phyloP scores from a whole-genome alignment of 2,113 vertebrate species.

The Bolborhynchus lineola region DNA sequence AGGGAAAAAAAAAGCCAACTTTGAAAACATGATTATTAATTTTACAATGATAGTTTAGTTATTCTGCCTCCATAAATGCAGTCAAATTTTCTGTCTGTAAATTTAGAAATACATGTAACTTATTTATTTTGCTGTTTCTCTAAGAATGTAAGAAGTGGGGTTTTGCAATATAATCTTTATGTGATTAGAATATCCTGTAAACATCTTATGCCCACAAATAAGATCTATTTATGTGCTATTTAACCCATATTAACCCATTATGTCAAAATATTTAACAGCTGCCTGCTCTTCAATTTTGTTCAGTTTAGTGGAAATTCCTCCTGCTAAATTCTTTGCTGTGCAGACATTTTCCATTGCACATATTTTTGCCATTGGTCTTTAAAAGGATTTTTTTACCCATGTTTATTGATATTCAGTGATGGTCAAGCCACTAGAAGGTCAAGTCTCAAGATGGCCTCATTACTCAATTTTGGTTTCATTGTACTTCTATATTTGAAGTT shows the following conservation, averaged over 20 bases:
- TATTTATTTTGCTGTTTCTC: neutral
- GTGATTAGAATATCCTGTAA: neutral
- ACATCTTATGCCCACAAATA: neutral
- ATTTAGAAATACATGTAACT: neutral
- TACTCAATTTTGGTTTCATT: neutral
- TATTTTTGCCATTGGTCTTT: neutral
- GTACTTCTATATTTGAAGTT: neutral
- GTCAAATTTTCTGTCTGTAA: neutral
- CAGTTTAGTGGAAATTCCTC: neutral
- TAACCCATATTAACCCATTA: neutral
- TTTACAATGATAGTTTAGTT: neutral
- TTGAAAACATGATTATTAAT: slow-evolving; percentile 37
- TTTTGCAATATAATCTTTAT: neutral
- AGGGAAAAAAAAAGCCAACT: neutral
- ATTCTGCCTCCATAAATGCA: neutral
- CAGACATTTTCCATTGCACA: neutral
- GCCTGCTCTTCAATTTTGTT: neutral
- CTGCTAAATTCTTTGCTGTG: neutral
- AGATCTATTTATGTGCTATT: neutral
- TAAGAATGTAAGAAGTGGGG: neutral
- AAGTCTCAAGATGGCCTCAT: neutral
- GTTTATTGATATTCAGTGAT: neutral
- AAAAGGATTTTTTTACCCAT: neutral
- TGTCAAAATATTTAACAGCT: neutral
- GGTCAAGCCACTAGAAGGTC: neutral